Conservation (phyloP, 2,888 invertebrate species). For the Melinopterus prodromus region DNA sequence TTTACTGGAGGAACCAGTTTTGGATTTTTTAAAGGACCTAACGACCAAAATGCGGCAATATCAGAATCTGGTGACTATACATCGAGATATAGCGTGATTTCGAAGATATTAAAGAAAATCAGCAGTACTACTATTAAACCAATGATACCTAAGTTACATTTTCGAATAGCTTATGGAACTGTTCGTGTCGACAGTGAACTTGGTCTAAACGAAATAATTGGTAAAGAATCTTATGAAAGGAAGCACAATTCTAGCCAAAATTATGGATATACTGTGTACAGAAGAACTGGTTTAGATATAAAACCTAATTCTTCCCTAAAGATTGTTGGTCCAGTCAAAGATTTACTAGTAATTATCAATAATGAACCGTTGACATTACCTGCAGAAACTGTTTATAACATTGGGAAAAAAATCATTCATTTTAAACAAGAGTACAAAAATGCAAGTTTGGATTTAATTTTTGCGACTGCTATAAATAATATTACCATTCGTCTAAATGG, state of each 20-base stretch:
- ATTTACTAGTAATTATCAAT: slow-evolving; percentile 63
- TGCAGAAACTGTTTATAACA: slow-evolving; percentile 51
- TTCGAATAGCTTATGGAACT: slow-evolving; percentile 48
- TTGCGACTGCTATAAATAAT: slow-evolving; percentile 84
- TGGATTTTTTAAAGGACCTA: slow-evolving; percentile 67
- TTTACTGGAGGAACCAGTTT: slow-evolving; percentile 92
- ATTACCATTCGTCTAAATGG: slow-evolving; percentile 65
- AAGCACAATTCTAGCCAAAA: slow-evolving; percentile 71
- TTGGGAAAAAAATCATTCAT: slow-evolving; percentile 53
- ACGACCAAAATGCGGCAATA: slow-evolving; percentile 90
- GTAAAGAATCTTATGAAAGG: slow-evolving; percentile 50
- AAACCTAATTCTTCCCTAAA: slow-evolving; percentile 50
- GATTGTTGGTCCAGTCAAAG: slow-evolving; percentile 60
- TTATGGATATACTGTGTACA: slow-evolving; percentile 66
- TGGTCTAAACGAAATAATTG: slow-evolving; percentile 30
- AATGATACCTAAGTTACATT: slow-evolving; percentile 46
- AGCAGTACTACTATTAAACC: slow-evolving; percentile 52
- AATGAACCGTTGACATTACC: slow-evolving; percentile 55
- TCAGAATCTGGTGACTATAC: slow-evolving; percentile 90
- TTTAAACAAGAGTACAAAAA: slow-evolving; percentile 53
- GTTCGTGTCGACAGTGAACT: slow-evolving; percentile 36
- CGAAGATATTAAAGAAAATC: neutral
- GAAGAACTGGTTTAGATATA: slow-evolving; percentile 54
- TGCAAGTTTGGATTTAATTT: slow-evolving; percentile 58
- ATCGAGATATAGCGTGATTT: slow-evolving; percentile 65